A percentile compares a stretch with the other conserved stretches of the same genome.
Conservation (phyloP, 2,888 invertebrate species). For the Torymus aiolomorphi region DNA sequence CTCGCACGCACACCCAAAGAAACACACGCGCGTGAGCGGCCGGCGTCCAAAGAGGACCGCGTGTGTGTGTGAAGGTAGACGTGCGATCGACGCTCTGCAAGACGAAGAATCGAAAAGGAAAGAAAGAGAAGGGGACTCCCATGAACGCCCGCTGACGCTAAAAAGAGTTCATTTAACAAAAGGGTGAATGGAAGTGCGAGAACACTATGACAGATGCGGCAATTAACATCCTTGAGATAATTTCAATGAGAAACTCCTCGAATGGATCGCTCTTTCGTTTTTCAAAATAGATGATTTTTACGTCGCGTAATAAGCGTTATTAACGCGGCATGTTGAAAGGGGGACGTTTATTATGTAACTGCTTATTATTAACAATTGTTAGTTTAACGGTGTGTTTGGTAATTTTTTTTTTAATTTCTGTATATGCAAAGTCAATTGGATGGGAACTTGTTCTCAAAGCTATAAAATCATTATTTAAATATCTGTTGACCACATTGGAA, state of each 20-base stretch:
- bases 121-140: constrained; percentile 54
- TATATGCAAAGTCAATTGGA: too few relatives aligned
- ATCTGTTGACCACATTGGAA: too few relatives aligned
- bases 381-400: too few relatives aligned
- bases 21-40: constrained; percentile 42
- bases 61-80: neutral
- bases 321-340: neutral
- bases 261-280: constrained; percentile 9
- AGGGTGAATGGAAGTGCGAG: constrained; percentile 30
- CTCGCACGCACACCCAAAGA: constrained; percentile 57
- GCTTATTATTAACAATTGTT: too few relatives aligned
- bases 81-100: constrained; percentile 53
- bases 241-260: constrained; percentile 1
- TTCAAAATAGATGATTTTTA: too few relatives aligned
- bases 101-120: constrained; percentile 37
- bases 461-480: too few relatives aligned
- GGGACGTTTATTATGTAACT: too few relatives aligned
- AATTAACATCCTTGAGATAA: constrained; percentile 28
- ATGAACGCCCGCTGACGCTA: constrained; percentile 49
- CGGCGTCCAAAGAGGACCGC: neutral
- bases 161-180: constrained; percentile 31
- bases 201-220: constrained; percentile 31
- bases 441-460: too few relatives aligned
- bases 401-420: too few relatives aligned
- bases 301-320: too few relatives aligned